Evolutionary conservation across 2,797 vertebrate genomes (phyloP), one percentile per base, ranked within the genome.

Genomic region (Esox masquinongy): DNA sequence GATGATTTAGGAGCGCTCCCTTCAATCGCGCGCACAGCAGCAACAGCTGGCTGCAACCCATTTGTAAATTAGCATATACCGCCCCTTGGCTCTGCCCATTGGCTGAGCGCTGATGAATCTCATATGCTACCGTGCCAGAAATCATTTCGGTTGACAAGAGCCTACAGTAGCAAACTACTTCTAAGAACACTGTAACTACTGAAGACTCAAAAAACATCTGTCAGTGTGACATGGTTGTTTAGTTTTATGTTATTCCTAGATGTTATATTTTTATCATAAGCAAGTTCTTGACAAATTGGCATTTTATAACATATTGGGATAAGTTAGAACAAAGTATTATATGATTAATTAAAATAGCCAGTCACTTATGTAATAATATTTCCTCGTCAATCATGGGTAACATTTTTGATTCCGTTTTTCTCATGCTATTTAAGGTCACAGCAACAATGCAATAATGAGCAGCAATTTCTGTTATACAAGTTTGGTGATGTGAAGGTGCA

Each of bases 1-100:
- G 86, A 79, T 83, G 87, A 80, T 75, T 82, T 50, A 76, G 83
- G 82, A 87, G 82, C 86, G 85, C 84, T 82, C 80, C 85, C 61
- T 85, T 87, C 83, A 89, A 64, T 73, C 26, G 66, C 67, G 50
- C 71, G 71, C 68, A 70, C 74, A 84, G 83, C 82, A 77, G 71
- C 75, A 83, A 87, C 92, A 89, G 90, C 90, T 92, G 90, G 91
- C 87, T 79, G 74, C 78, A 64, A 80, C 81, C 83, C 82, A 77
- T 86, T 72, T 79, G 34, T 50, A 22, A 19, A 69, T 83, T 79
- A 75, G 34, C 86, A 71, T 74, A 80, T 74, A 70, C 84, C 89
- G 84, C 88, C 93, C 86, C 81, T 83, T 56, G 77, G 53, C 76
- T 4, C 39, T 4, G 75, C 84, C 56, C 74, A 93, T 93, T 94